A percentile compares a stretch with the other conserved stretches of the same genome.
Evolutionary conservation across 1,140 invertebrate species (phyloP).

Genomic region (Caerostris extrusa): DNA sequence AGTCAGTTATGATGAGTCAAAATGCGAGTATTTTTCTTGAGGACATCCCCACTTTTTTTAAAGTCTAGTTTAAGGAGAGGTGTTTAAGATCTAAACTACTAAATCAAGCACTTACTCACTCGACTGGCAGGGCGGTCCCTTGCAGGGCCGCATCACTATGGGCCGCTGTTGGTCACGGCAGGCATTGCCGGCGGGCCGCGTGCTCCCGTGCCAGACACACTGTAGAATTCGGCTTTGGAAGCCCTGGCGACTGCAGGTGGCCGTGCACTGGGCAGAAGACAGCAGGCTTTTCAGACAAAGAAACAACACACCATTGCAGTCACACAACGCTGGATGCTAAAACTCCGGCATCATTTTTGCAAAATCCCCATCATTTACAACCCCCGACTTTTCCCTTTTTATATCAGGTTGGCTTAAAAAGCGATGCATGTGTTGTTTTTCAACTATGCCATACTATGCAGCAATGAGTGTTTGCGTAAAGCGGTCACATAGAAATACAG

Average conservation of each 20-base stretch:
- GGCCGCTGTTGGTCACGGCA: slow-evolving; percentile 89
- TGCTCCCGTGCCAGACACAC: slow-evolving; percentile 93
- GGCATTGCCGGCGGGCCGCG: slow-evolving; percentile 90
- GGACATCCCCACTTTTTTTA: no score
- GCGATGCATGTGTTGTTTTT: no score
- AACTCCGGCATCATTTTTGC: neutral
- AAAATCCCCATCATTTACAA: neutral
- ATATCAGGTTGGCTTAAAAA: no score
- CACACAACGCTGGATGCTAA: slow-evolving; percentile 76
- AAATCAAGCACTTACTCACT: slow-evolving; percentile 79
- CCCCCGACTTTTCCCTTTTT: no score
- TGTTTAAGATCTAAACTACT: slow-evolving; percentile 38
- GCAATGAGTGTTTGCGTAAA: no score
- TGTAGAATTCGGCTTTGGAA: slow-evolving; percentile 91
- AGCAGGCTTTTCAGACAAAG: slow-evolving; percentile 63
- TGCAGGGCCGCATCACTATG: slow-evolving; percentile 88
- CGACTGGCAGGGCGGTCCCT: slow-evolving; percentile 85
- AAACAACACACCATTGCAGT: slow-evolving; percentile 26
- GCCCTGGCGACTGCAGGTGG: slow-evolving; percentile 87
- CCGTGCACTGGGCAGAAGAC: slow-evolving; percentile 86
- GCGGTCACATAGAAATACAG: neutral
- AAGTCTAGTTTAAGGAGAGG: no score
- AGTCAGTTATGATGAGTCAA: no score
- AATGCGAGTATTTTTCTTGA: no score
- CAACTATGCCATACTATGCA: no score